phyloP scores from a whole-genome alignment of 1,140 invertebrate species.

The Babylonia areolata region DNA sequence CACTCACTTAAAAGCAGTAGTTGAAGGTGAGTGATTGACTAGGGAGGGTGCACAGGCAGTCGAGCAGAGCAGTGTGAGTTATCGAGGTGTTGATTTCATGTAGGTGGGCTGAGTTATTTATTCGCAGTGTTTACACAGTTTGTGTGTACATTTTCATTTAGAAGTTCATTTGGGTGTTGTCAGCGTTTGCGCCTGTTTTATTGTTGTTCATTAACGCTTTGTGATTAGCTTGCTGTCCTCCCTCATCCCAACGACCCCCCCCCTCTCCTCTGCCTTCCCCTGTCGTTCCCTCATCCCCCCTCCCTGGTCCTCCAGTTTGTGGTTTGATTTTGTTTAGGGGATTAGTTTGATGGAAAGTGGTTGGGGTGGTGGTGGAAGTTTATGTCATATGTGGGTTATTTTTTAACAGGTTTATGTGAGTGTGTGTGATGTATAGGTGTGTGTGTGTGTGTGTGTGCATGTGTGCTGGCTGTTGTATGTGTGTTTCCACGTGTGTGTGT shows the following conservation, averaged over 20 bases:
- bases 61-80: neutral
- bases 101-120: neutral
- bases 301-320: neutral
- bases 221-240: neutral
- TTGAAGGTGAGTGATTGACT: conserved; percentile 19
- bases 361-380: neutral
- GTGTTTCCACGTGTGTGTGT: neutral
- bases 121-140: neutral
- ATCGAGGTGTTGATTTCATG: neutral
- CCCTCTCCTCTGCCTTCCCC: too few relatives aligned
- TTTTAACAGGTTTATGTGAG: neutral
- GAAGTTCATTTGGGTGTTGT: conserved; percentile 1
- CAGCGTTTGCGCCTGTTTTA: neutral
- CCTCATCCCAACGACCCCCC: neutral
- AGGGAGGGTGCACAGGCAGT: neutral
- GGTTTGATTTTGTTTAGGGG: neutral
- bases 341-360: neutral
- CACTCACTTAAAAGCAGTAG: neutral
- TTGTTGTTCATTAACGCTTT: neutral
- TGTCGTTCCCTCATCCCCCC: neutral
- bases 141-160: neutral
- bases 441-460: neutral
- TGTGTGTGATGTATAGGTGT: neutral
- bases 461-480: neutral
- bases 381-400: too few relatives aligned